A percentile compares a stretch with the other conserved stretches of the same genome.
Conservation (phyloP, 2,113 vertebrate species). For the Phocoena sinus region DNA sequence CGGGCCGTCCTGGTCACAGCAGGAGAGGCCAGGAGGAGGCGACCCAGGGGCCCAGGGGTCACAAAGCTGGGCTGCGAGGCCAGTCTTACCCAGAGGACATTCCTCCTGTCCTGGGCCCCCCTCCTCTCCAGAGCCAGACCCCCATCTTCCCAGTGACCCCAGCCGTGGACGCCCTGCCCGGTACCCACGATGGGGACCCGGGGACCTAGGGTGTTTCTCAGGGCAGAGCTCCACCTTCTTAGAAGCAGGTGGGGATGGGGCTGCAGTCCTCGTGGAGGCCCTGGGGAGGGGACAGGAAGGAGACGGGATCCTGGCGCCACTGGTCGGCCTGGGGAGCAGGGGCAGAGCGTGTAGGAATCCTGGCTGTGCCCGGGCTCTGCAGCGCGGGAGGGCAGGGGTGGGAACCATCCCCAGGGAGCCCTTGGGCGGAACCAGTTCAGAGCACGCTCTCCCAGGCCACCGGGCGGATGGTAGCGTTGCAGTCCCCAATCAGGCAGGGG, state of each 20-base stretch:
- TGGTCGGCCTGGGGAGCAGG: neutral
- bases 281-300: neutral
- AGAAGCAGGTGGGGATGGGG: neutral
- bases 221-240: neutral
- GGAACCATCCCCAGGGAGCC: no score
- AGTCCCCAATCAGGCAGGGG: no score
- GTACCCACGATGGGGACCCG: neutral
- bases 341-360: no score
- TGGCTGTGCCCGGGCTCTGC: neutral
- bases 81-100: neutral
- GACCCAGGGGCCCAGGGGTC: neutral
- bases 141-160: neutral
- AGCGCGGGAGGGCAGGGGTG: no score
- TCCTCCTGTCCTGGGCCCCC: no score
- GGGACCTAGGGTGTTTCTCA: neutral
- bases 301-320: accelerated
- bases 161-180: neutral
- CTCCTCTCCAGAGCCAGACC: no score
- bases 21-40: no score
- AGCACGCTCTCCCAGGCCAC: no score
- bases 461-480: no score
- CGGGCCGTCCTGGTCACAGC: accelerated
- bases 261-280: neutral
- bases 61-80: no score
- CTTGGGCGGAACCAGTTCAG: no score